These are phyloP conservation scores for Tillus elongatus DNA, from an alignment of 2,888 invertebrate species.

Conservation along the genomic window DNA sequence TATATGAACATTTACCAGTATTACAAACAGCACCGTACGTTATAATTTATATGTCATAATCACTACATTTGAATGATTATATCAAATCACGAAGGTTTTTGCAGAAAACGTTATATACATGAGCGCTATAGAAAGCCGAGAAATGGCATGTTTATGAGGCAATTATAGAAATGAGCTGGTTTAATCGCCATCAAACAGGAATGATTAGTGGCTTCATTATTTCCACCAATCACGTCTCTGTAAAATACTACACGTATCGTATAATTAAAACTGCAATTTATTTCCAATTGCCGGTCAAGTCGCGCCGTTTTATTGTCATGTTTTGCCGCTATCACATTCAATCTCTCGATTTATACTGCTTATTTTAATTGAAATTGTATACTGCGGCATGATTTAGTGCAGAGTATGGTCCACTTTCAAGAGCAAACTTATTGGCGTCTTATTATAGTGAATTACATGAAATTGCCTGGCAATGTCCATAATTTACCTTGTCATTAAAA, in stretches of 20 bases:
- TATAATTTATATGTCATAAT: too few relatives aligned
- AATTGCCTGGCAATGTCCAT: too few relatives aligned
- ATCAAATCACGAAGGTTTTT: too few relatives aligned
- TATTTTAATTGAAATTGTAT: constrained; percentile 32
- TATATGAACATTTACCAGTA: too few relatives aligned
- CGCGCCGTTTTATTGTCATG: constrained; percentile 31
- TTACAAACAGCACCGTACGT: too few relatives aligned
- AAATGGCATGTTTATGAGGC: constrained; percentile 41
- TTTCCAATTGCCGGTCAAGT: constrained; percentile 31
- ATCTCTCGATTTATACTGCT: constrained; percentile 30
- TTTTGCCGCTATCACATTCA: constrained; percentile 28
- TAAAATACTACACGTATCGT: constrained; percentile 36
- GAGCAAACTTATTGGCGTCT: too few relatives aligned
- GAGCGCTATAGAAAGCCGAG: too few relatives aligned
- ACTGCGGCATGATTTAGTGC: constrained; percentile 22
- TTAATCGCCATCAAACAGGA: constrained; percentile 37
- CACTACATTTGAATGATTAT: too few relatives aligned
- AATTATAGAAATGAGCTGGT: constrained; percentile 42
- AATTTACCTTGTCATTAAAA: too few relatives aligned
- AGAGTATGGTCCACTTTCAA: constrained; percentile 14
- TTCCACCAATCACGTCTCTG: constrained; percentile 37
- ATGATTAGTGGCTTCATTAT: constrained; percentile 42
- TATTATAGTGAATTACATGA: too few relatives aligned
- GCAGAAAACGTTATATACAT: too few relatives aligned
- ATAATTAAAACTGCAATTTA: constrained; percentile 40